Evolutionary conservation across 1,140 invertebrate species (phyloP), one percentile per base, ranked within the genome.

Genomic region (Euborellia annulipes): DNA sequence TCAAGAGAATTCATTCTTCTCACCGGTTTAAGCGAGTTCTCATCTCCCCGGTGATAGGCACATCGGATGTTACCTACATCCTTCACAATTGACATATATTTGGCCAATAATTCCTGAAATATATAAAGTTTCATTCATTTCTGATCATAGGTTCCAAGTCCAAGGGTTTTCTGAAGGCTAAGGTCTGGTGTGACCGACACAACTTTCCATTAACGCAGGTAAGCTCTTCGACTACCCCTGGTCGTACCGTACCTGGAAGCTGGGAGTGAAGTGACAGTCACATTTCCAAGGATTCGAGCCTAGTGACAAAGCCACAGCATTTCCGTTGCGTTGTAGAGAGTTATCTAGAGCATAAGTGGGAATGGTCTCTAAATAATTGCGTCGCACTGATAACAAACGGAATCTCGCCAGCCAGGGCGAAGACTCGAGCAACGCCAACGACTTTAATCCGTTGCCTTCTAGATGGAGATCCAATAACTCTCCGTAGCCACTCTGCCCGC

Each of bases 251-350:
- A 72, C 71, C 51, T 82, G 78, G 53, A 86, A 82, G 19, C 71
- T 67, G 13, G 82, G 81, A 3, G 77, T 81, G 54, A 82, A 85
- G 27, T 71, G 67, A 50, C 85, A 88, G 53, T 85, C 80, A 57
- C 85, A 88, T 45, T 72, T 68, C 82, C 82, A 88, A 0, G 82
- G 79, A 66, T 88, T 88, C 34, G 71, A 64, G 2, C 81, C 82
- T 0, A 88, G 63, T 52, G 70, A 73, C 13, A 87, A 61, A 47
- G 64, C 58, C 46, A 72, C 74, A 47, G 78, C 76, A 51, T 83
- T 77, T 36, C 66, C 62, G 55, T 84, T 86, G 36, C 72, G 69
- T 46, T 76, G 65, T n/a, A 87, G 67, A 1, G 77, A 78, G 55
- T 84, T 78, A 55, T 85, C 81, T 36, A 87, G 60, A 0, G 78